Conservation (phyloP, 2,797 vertebrate species). For the Eurystomus glaucurus region DNA sequence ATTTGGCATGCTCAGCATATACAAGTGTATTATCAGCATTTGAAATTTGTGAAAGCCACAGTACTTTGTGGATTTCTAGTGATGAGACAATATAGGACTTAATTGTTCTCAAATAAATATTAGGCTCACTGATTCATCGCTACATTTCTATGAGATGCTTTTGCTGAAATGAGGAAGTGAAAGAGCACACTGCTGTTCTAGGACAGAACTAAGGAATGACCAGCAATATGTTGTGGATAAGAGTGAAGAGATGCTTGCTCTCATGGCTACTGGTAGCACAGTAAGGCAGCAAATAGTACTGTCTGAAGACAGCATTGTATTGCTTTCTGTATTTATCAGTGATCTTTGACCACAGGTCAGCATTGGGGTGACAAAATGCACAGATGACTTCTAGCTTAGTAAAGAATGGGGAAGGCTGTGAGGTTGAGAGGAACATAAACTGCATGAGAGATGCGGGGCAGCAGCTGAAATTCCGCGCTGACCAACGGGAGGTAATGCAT, state of each 20-base stretch:
- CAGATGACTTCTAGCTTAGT: background rate
- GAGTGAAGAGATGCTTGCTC: background rate
- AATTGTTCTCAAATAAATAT: background rate
- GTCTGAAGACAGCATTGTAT: background rate
- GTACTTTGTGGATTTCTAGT: background rate
- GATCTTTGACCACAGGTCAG: background rate
- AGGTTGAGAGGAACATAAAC: background rate
- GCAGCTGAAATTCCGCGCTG: background rate
- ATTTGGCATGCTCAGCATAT: background rate
- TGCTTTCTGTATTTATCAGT: background rate
- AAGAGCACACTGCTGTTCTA: background rate
- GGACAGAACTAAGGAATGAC: background rate
- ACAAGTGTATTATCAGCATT: background rate
- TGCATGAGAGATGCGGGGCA: background rate
- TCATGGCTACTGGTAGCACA: background rate
- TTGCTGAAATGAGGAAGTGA: background rate
- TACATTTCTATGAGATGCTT: background rate
- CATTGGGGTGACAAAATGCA: background rate
- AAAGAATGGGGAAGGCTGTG: background rate
- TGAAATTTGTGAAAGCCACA: background rate
- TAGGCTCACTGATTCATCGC: background rate
- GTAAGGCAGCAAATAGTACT: background rate
- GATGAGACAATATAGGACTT: background rate
- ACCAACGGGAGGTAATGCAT: rapidly evolving
- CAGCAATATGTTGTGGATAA: background rate